Evolutionary conservation across 2,113 vertebrate species (phyloP), one percentile per base, ranked within the genome.

Genomic region (Oceanodroma tethys): DNA sequence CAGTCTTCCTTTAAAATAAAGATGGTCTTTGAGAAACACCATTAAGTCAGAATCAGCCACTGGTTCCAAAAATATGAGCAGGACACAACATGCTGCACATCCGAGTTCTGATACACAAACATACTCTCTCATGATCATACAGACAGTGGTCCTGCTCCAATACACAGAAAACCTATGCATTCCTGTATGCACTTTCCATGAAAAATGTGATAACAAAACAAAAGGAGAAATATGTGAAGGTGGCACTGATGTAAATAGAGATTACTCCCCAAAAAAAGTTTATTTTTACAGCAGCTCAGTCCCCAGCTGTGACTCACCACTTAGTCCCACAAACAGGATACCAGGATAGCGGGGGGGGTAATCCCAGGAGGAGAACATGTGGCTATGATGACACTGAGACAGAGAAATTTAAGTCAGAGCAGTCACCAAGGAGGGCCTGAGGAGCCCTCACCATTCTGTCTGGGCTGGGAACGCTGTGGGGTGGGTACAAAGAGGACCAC

Each of bases 91-190:
- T 19, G 65, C 36, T 70, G 65, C 50, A n/a, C 2, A 1, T 50
- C 10, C 4, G 1, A 6, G 63, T 48, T 45, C 73, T 85, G 92
- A 29, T 18, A 26, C 38, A 40, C 18, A 55, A 32, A 45, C 17
- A 6, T 16, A 14, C 2, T 3, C 6, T 16, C 11, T n/a, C 0
- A 0, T 32, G 22, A 2, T 45, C 34, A 3, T 0, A n/a, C 79
- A 62, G 26, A n/a, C 21, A 62, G 9, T 1, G 40, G 23, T 72
- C 30, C n/a, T 74, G 45, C 45, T 73, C 63, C 45, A 40, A 6
- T 10, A 30, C 53, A 55, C 12, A 50, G 56, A 25, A 59, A 88
- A 26, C 5, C 29, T 38, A 10, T 13, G 47, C 7, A 3, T 34
- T 38, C 22, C 60, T 62, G 11, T 16, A 3, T 17, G 32, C 4